A percentile compares a stretch with the other conserved stretches of the same genome.
Evolutionary conservation across 2,797 vertebrate species (phyloP).

Genomic region (Anas georgica): DNA sequence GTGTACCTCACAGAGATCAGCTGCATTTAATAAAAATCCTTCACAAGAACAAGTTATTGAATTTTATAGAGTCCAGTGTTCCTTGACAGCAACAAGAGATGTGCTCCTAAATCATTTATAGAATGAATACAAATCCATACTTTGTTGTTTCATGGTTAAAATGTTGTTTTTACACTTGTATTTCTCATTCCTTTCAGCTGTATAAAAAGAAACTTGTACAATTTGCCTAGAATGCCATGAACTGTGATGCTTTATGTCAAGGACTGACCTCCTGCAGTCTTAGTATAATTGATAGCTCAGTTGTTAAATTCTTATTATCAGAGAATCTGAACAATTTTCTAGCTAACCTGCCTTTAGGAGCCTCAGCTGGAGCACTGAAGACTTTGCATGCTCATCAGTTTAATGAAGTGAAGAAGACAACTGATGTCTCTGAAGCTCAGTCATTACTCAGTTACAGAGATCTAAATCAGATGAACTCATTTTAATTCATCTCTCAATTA

Average conservation of each 20-base stretch:
- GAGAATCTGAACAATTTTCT: background rate
- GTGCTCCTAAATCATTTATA: background rate
- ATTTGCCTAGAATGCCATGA: background rate
- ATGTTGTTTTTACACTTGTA: background rate
- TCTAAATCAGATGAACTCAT: background rate
- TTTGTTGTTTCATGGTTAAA: background rate
- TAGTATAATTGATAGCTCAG: background rate
- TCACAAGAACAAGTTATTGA: background rate
- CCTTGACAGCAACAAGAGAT: background rate
- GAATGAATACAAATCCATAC: background rate
- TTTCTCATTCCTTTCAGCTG: background rate
- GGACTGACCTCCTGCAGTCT: background rate
- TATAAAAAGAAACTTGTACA: background rate
- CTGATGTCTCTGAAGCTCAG: background rate
- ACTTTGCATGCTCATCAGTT: background rate
- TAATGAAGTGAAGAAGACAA: background rate
- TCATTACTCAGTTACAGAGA: background rate
- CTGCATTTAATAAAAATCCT: background rate
- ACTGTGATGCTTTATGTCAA: background rate
- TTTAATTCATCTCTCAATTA: background rate
- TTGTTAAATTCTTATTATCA: background rate
- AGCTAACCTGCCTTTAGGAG: background rate
- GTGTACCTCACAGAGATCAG: background rate
- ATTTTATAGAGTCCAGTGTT: background rate
- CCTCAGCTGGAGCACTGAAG: background rate